These are phyloP conservation scores for Fabriciana adippe DNA, from an alignment of 2,888 invertebrate genomes.

Conservation along the genomic window DNA sequence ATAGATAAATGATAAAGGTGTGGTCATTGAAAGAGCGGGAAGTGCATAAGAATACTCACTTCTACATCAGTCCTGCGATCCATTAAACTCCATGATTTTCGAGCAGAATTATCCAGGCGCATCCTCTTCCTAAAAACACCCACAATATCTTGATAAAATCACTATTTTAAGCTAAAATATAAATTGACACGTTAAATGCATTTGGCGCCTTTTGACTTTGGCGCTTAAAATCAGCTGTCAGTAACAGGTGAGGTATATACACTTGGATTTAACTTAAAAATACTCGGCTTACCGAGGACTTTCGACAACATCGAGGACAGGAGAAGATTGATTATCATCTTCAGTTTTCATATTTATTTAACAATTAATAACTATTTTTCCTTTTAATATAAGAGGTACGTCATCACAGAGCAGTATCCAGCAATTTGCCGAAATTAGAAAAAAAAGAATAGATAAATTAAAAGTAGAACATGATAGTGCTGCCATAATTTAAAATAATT, in stretches of 20 bases:
- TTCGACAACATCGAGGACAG: slow-evolving; percentile 53
- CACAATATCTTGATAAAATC: background rate
- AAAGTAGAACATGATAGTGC: slow-evolving; percentile 9
- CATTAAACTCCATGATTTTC: slow-evolving; percentile 76
- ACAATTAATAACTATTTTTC: slow-evolving; percentile 26
- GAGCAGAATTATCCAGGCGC: slow-evolving; percentile 57
- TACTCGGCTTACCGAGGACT: slow-evolving; percentile 63
- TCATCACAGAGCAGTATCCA: slow-evolving; percentile 37
- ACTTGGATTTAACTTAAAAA: slow-evolving; percentile 39
- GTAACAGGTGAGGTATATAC: slow-evolving; percentile 43
- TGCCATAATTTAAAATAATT: slow-evolving; percentile 11
- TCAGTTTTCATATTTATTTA: slow-evolving; percentile 58
- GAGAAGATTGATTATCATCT: slow-evolving; percentile 51
- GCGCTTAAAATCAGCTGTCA: slow-evolving; percentile 79
- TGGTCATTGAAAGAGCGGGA: slow-evolving; percentile 60
- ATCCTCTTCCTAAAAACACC: slow-evolving; percentile 61
- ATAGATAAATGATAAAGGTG: slow-evolving; percentile 9
- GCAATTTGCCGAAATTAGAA: slow-evolving; percentile 36
- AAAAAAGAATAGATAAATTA: slow-evolving; percentile 32
- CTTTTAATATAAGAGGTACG: slow-evolving; percentile 30
- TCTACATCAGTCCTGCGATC: slow-evolving; percentile 72
- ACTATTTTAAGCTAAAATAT: slow-evolving; percentile 19
- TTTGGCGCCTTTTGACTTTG: slow-evolving; percentile 77
- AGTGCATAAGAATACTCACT: slow-evolving; percentile 51
- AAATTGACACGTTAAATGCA: slow-evolving; percentile 39